phyloP scores from a whole-genome alignment of 2,888 invertebrate species.

The Tipula unca region DNA sequence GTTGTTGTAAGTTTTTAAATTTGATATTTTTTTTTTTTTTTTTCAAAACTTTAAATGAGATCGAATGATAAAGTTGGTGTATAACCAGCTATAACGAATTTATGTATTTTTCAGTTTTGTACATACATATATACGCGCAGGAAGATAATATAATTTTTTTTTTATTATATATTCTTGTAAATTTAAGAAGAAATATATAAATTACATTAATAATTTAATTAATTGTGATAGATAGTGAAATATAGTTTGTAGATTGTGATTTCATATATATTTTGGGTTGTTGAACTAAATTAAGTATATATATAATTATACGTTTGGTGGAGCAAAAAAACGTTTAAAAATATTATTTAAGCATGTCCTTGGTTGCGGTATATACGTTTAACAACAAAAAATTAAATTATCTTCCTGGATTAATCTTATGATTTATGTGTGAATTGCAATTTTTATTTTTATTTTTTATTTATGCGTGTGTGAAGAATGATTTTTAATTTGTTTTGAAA shows the following conservation, averaged over 20 bases:
- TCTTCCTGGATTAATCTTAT: background rate
- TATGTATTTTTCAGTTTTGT: background rate
- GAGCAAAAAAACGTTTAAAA: background rate
- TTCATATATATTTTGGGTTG: background rate
- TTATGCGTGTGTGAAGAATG: background rate
- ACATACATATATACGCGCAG: background rate
- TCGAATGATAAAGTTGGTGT: background rate
- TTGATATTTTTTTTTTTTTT: background rate
- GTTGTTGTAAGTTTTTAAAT: background rate
- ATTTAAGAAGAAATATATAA: background rate
- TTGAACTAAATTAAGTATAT: conserved; percentile 14
- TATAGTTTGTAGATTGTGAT: background rate
- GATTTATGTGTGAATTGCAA: background rate
- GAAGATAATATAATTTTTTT: too few relatives aligned
- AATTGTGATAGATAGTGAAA: conserved; percentile 8
- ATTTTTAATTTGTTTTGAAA: background rate
- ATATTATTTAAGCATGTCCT: background rate
- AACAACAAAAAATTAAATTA: background rate
- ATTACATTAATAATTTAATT: conserved; percentile 14
- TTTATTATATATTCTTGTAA: background rate
- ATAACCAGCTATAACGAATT: conserved; percentile 14
- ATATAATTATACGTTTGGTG: background rate
- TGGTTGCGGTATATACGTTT: background rate
- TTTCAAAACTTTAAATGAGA: background rate
- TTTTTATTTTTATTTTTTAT: background rate